phyloP scores from a whole-genome alignment of 2,113 vertebrate species.

The Saccopteryx leptura region DNA sequence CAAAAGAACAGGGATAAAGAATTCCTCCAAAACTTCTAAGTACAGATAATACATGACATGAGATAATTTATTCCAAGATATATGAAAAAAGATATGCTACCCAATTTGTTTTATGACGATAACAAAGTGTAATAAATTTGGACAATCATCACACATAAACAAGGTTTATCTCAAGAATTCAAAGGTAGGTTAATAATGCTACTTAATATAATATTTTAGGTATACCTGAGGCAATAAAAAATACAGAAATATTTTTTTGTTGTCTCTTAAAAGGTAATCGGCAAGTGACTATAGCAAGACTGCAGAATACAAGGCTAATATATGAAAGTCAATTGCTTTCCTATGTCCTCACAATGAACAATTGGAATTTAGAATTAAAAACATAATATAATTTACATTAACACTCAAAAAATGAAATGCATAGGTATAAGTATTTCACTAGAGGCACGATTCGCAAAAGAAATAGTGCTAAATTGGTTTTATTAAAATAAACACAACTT shows the following conservation, averaged over 20 bases:
- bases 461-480: neutral
- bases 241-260: constrained; percentile 11
- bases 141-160: neutral
- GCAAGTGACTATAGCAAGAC: neutral
- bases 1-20: neutral
- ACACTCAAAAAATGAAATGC: neutral
- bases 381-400: neutral
- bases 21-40: neutral
- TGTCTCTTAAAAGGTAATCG: neutral
- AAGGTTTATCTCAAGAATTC: neutral
- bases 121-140: neutral
- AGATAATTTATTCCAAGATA: neutral
- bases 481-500: neutral
- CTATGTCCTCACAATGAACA: neutral
- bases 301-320: neutral
- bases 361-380: neutral
- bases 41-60: neutral
- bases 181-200: neutral
- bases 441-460: neutral
- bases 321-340: neutral
- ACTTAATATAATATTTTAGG: neutral
- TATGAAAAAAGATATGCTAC: neutral
- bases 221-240: neutral
- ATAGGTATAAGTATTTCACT: neutral
- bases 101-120: neutral